These are phyloP conservation scores for Pterocles orientalis DNA, from an alignment of 2,113 vertebrate species.

Conservation along the genomic window DNA sequence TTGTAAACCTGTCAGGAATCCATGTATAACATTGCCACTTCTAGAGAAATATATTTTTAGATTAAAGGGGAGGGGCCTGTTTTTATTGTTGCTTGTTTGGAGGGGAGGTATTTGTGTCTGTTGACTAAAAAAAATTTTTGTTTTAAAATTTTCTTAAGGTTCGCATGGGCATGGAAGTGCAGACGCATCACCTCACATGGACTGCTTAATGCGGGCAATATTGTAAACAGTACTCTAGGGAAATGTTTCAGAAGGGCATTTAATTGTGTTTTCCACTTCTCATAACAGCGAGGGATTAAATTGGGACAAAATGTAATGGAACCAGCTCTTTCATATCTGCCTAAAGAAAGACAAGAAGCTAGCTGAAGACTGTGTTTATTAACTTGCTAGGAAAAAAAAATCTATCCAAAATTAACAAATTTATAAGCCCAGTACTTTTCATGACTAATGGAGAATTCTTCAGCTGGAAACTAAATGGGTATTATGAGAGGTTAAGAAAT, in stretches of 20 bases:
- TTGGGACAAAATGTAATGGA: slow-evolving; percentile 68
- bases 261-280: slow-evolving; percentile 81
- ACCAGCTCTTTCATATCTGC: slow-evolving; percentile 42
- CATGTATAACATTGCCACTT: neutral
- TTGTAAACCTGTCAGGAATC: neutral
- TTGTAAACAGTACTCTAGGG: slow-evolving; percentile 68
- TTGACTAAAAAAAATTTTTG: slow-evolving; percentile 10
- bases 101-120: neutral
- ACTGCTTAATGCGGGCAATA: slow-evolving; percentile 58
- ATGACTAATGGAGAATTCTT: slow-evolving; percentile 11
- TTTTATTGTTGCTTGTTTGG: neutral
- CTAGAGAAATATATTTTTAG: neutral
- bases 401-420: slow-evolving; percentile 28
- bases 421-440: slow-evolving; percentile 31
- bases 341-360: slow-evolving; percentile 20
- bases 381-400: neutral
- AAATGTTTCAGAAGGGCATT: slow-evolving; percentile 72
- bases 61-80: neutral
- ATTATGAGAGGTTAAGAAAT: slow-evolving; percentile 25
- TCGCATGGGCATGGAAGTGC: slow-evolving; percentile 4
- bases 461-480: slow-evolving; percentile 1
- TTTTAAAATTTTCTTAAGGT: slow-evolving; percentile 3
- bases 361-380: slow-evolving; percentile 21
- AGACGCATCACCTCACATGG: neutral
- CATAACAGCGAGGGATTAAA: slow-evolving; percentile 74